Evolutionary conservation across 2,888 invertebrate genomes (phyloP), one percentile per base, ranked within the genome.

Genomic region (Poecilobothrus nobilitatus): DNA sequence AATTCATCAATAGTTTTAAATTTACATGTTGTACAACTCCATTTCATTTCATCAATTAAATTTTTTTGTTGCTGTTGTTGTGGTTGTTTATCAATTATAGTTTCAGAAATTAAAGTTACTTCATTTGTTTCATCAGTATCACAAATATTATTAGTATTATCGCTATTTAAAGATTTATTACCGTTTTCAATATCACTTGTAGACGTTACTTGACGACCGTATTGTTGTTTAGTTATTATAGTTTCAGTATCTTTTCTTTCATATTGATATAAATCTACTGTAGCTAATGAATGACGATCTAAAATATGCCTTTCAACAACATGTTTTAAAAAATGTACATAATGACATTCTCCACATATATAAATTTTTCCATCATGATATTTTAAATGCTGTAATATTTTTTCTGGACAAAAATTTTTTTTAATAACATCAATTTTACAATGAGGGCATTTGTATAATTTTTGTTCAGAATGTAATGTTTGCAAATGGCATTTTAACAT

Each of bases 331-430:
- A 86, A 85, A 78, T 91, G 89, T 73, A 88, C 84, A 77, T 87
- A 88, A 53, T 83, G 77, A 76, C 94, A 94, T 71, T 84, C 81
- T 0, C 87, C 85, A 79, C 93, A 94, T 73, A 89, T 89, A 79
- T 87, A 92, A 53, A 94, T 80, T 70, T 85, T 84, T 8, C 84
- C 82, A 72, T 91, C 91, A 80, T 94, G 94, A 82, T 90, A 86
- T 76, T 88, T 87, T 70, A 93, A 83, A 80, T 94, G 94, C 66
- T 86, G 83, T 15, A 89, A 79, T 69, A 92, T 85, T 71, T 87
- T 84, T n/a, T 87, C 84, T 5, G 88, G 83, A 0, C 79, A 74
- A 9, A 80, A 81, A 74, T 61, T 74, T 73, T 85, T 85, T 63
- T 86, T 81, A 66, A 86, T 82, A 22, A 74, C 73, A 70, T 85